These are phyloP conservation scores for Cancer borealis DNA, from an alignment of 2,888 invertebrate genomes.

Conservation along the genomic window DNA sequence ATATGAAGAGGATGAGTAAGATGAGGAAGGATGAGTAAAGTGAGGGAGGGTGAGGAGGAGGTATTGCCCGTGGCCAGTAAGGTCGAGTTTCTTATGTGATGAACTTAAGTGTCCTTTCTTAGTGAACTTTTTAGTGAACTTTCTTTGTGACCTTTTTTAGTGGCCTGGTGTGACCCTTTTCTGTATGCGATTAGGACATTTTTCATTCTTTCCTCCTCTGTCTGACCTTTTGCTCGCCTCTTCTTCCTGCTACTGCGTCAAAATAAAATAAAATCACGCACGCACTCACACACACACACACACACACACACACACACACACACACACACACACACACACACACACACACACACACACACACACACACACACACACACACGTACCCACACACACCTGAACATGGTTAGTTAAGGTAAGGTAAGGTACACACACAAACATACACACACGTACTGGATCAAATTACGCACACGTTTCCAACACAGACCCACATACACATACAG, in stretches of 20 bases:
- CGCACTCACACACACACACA: not conserved
- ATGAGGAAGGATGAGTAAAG: not conserved
- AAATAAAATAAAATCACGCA: not conserved
- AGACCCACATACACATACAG: not conserved
- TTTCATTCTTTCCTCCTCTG: slow-evolving; percentile 34
- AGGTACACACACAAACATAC: too few species aligned
- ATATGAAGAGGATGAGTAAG: not conserved
- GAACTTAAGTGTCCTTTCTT: slow-evolving; percentile 8
- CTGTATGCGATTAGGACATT: not conserved
- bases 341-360: slow-evolving; percentile 12
- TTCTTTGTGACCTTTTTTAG: slow-evolving; percentile 11
- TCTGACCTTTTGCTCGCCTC: slow-evolving; percentile 17
- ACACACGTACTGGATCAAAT: too few species aligned
- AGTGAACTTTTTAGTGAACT: not conserved
- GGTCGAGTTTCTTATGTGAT: slow-evolving; percentile 29
- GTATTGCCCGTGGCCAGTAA: not conserved
- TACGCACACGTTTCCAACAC: not conserved
- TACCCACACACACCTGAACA: too few species aligned
- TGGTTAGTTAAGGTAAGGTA: too few species aligned
- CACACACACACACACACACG: not conserved
- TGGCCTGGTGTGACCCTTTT: slow-evolving; percentile 13
- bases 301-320: slow-evolving; percentile 9
- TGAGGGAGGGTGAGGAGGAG: not conserved
- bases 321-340: not conserved
- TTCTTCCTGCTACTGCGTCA: not conserved